Base-by-base conservation (phyloP, 2,888 invertebrate species). In the Carterocephalus palaemon region DNA sequence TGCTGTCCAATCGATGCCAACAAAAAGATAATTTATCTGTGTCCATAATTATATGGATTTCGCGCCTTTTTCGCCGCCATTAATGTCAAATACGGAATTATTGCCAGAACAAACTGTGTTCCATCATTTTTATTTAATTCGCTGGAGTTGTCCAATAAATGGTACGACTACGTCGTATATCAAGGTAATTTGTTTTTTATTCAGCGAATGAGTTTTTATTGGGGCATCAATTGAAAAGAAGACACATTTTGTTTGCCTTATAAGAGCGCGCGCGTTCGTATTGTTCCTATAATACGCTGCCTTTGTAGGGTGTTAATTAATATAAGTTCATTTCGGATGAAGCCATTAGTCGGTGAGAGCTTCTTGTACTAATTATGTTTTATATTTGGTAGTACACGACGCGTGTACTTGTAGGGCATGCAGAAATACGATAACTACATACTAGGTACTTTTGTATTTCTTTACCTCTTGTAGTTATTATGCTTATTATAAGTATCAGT, bases 11-110 rank as follows among this genome's bases (percentile, higher is more conserved):
- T 45, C 24, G 45, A 24, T 31, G 17, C 19, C 31, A 34, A 40
- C 23, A 40, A 47, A 47, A 45, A 32, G 42, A 50, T 50, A 47
- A 50, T 45, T 50, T 45, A 46, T 46, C 46, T 46, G 39, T 28
- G 26, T 10, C 19, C 49, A 42, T 52, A 49, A 49, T 52, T 36
- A 49, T 10, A 43, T 47, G 45, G 39, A 39, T 49, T 48, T 48
- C 48, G 46, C 43, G 38, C 37, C 42, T 37, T 42, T 47, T 42
- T 40, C 36, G 42, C 48, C 48, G 46, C 50, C 43, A 45, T 41
- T 40, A 37, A 37, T 19, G 23, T 36, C 49, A 28, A 28, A 46
- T 42, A 46, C 22, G 47, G 49, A 34, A 16, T 46, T 47, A 49
- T 46, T 31, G 46, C 41, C 15, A 26, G 31, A 42, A 47, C 33